phyloP scores from a whole-genome alignment of 2,113 vertebrate genomes.

The Alexandromys fortis region DNA sequence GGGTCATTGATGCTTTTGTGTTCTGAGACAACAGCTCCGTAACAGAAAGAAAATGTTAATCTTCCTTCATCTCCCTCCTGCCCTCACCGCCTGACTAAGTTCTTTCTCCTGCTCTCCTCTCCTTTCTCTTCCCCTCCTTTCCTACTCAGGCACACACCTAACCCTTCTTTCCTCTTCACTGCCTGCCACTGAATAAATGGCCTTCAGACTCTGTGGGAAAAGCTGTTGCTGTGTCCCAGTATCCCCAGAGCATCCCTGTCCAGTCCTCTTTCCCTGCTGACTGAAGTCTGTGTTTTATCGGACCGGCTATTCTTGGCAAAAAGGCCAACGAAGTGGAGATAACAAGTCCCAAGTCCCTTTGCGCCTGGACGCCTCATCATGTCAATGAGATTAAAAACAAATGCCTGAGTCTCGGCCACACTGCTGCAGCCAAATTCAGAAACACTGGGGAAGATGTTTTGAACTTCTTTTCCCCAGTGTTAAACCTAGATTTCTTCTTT shows the following conservation, averaged over 20 bases:
- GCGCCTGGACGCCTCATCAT: constrained; percentile 74
- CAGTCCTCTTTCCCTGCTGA: constrained; percentile 71
- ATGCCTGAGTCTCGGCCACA: constrained; percentile 44
- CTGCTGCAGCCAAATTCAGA: constrained; percentile 78
- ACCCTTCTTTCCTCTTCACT: neutral
- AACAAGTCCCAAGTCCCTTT: constrained; percentile 81
- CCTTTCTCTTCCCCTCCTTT: too few species aligned
- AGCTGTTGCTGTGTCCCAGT: neutral
- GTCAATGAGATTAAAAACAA: constrained; percentile 84
- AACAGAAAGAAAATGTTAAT: neutral
- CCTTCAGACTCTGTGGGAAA: neutral
- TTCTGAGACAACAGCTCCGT: neutral
- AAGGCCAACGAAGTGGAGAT: constrained; percentile 82
- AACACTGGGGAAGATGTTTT: constrained; percentile 68
- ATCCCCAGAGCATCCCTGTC: constrained; percentile 63
- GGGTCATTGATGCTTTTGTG: neutral
- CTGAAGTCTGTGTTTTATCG: constrained; percentile 67
- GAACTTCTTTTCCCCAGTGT: constrained; percentile 72
- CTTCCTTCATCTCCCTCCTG: fast-evolving
- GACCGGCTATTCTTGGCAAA: constrained; percentile 74
- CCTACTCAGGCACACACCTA: too few species aligned
- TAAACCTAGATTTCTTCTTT: neutral
- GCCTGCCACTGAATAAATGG: constrained; percentile 38
- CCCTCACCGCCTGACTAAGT: fast-evolving
- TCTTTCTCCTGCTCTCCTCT: neutral